These are phyloP conservation scores for Macaria liturata DNA, from an alignment of 2,888 invertebrate species.

Conservation along the genomic window DNA sequence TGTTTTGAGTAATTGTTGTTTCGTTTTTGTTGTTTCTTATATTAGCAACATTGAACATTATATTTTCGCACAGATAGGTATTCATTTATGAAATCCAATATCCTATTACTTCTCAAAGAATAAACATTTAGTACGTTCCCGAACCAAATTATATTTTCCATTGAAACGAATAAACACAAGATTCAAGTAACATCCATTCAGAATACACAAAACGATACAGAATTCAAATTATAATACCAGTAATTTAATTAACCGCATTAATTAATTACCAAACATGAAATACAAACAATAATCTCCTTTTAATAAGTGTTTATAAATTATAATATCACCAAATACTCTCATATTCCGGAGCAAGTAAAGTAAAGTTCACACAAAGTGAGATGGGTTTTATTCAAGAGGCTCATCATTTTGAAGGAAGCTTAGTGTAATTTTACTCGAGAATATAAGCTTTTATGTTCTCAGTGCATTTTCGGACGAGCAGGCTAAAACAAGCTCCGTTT, in stretches of 20 bases:
- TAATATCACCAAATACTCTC: constrained; percentile 13
- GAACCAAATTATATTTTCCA: too few species aligned
- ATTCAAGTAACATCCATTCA: too few species aligned
- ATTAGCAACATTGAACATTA: too few species aligned
- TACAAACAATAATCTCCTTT: constrained; percentile 13
- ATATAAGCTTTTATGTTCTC: constrained; percentile 6
- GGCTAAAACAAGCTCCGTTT: constrained; percentile 17
- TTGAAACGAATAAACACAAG: too few species aligned
- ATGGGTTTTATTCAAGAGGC: constrained; percentile 14
- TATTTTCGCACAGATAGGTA: too few species aligned
- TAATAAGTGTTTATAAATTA: constrained; percentile 13
- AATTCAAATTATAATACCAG: background rate
- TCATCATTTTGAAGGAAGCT: constrained; percentile 9
- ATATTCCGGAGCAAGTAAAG: constrained; percentile 2
- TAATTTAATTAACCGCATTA: background rate
- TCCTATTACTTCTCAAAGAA: too few species aligned
- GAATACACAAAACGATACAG: too few species aligned
- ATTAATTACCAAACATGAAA: constrained; percentile 10
- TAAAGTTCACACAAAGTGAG: constrained; percentile 15
- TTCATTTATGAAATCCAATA: too few species aligned
- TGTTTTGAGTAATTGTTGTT: too few species aligned
- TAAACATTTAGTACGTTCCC: too few species aligned
- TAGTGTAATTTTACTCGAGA: constrained; percentile 10
- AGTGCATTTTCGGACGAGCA: constrained; percentile 11
- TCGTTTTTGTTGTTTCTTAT: too few species aligned